Conservation (phyloP, 1,140 invertebrate species). For the Bombus fervidus region DNA sequence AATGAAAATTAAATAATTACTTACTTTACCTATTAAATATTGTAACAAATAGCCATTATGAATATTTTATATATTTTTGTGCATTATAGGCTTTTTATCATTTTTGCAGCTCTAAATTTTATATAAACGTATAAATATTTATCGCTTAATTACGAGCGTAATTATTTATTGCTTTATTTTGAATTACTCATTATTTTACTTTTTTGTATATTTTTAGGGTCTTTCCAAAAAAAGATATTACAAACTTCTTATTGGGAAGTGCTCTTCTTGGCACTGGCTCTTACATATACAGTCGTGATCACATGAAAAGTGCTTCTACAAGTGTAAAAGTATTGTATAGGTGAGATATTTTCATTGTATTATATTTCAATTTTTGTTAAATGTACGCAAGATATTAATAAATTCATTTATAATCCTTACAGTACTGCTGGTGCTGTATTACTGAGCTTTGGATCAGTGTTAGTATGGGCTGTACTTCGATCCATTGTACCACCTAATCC, state of each 20-base stretch:
- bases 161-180: conserved; percentile 1
- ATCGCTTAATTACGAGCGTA: neutral
- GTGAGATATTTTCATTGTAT: conserved; percentile 72
- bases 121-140: no score
- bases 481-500: conserved; percentile 86
- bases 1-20: neutral
- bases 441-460: conserved; percentile 88
- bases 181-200: neutral
- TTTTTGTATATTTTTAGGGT: conserved; percentile 73
- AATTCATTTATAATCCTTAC: conserved; percentile 22
- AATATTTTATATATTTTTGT: neutral
- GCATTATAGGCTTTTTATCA: neutral
- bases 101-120: no score
- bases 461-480: conserved; percentile 88
- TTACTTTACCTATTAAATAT: neutral
- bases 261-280: conserved; percentile 85
- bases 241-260: conserved; percentile 84
- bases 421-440: conserved; percentile 86
- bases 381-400: neutral
- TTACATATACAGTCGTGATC: conserved; percentile 86
- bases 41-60: neutral
- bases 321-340: conserved; percentile 82
- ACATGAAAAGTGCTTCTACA: conserved; percentile 80
- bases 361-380: neutral
- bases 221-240: conserved; percentile 84